Base-by-base conservation (phyloP, 2,113 vertebrate species). In the Salvator merianae region DNA sequence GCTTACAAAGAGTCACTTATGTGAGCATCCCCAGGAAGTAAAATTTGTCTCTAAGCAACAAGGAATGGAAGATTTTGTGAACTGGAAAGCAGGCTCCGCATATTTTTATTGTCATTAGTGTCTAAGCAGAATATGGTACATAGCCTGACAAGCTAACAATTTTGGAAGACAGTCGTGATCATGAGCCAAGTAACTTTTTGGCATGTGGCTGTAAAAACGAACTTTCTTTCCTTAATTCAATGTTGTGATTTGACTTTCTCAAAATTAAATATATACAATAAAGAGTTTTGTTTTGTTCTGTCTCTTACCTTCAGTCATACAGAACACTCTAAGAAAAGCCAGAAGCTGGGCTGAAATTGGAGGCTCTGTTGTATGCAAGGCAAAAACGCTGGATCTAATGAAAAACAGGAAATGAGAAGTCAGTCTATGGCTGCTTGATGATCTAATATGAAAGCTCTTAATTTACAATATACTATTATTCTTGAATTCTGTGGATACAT, bases 321-420 rank as follows among this genome's bases (percentile, higher is more conserved):
- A 99, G 96, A 99, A 99, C 7, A 99, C 98, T 63, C 98, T 96
- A 59, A 99, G 97, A 88, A 99, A 99, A 90, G 99, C 99, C 86
- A 99, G 95, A 38, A 99, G 98, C 91, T 99, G 99, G 76, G 99
- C 97, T 32, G 98, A 98, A 83, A 99, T 98, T 16, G 98, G 98
- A 1, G 97, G 98, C 86, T 99, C 98, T 5, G 96, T 98, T 73
- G 96, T 96, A 87, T 99, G 98, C 89, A 99, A 91, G 6, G 98
- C 98, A 85, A 99, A 99, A 70, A 99, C 96, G 79, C 97, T 99
- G 73, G 98, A 99, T 86, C 99, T 99, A 94, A 84, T 59, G 86
- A 86, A 81, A n/a, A 93, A 83, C 72, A 79, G 72, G 2, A 83
- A 65, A 65, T 75, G 53, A 90, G 34, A 83, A 87, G 82, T 78